Percentiles rank a stretch among this genome's conserved stretches.
Evolutionary conservation across 2,888 invertebrate genomes (phyloP).

Genomic region (Platycheirus albimanus): DNA sequence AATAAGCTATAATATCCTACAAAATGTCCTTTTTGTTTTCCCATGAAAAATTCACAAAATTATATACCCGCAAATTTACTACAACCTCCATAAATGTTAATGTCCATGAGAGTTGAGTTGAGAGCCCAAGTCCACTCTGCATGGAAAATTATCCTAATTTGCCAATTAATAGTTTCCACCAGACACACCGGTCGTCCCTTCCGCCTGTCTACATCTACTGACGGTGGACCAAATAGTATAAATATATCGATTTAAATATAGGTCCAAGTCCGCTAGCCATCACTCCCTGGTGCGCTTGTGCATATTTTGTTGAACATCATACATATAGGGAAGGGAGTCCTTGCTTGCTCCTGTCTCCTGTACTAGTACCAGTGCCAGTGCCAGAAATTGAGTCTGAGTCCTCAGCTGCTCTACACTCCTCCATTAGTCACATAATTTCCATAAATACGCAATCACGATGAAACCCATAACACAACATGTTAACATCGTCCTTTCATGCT

Average conservation of each 20-base stretch:
- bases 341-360: slow-evolving; percentile 2
- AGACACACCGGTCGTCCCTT: slow-evolving; percentile 20
- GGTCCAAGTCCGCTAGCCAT: slow-evolving; percentile 13
- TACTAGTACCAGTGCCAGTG: neutral
- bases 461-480: slow-evolving; percentile 73
- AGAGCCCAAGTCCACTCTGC: slow-evolving; percentile 38
- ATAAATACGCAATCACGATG: slow-evolving; percentile 75
- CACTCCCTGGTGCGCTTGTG: slow-evolving; percentile 6
- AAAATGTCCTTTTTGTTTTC: slow-evolving; percentile 46
- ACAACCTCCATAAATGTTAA: slow-evolving; percentile 52
- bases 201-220: neutral
- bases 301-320: slow-evolving; percentile 15
- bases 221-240: neutral
- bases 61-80: slow-evolving; percentile 31
- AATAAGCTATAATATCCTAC: slow-evolving; percentile 59
- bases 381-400: slow-evolving; percentile 8
- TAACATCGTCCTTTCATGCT: slow-evolving; percentile 60
- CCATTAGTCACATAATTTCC: slow-evolving; percentile 76
- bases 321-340: no score
- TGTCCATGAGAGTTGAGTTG: slow-evolving; percentile 37
- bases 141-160: slow-evolving; percentile 73
- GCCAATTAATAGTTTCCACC: slow-evolving; percentile 71
- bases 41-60: slow-evolving; percentile 57
- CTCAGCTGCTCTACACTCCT: slow-evolving; percentile 65
- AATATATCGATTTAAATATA: slow-evolving; percentile 58